phyloP scores from a whole-genome alignment of 1,140 invertebrate species.

The Andricus grossulariae region DNA sequence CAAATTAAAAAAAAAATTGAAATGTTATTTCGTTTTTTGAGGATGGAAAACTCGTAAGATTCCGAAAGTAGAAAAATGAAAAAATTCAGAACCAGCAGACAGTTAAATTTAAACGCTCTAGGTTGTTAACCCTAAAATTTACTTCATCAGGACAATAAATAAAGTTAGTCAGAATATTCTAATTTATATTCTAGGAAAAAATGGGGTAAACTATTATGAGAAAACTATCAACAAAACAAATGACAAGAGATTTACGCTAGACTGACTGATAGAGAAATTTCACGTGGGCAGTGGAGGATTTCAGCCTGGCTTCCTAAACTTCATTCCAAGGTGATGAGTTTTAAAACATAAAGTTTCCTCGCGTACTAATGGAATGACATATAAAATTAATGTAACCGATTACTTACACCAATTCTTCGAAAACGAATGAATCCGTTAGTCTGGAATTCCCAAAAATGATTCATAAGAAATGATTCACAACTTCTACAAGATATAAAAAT shows the following conservation, averaged over 20 bases:
- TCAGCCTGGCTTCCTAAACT: neutral
- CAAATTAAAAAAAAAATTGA: too few species aligned
- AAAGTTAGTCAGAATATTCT: neutral
- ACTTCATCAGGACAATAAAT: too few species aligned
- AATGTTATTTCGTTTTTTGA: too few species aligned
- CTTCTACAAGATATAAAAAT: too few species aligned
- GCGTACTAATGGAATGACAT: slow-evolving; percentile 3
- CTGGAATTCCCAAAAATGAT: neutral
- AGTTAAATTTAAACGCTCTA: too few species aligned
- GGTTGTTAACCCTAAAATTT: too few species aligned
- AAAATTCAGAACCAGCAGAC: too few species aligned
- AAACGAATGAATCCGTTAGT: neutral
- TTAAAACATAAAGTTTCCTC: slow-evolving; percentile 1
- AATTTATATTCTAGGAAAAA: neutral
- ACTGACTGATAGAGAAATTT: slow-evolving; percentile 12
- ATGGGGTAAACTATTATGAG: neutral
- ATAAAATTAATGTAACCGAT: slow-evolving; percentile 20
- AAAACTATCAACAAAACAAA: neutral
- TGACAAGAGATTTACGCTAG: neutral
- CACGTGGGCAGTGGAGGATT: neutral
- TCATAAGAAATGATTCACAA: neutral
- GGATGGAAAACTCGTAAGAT: too few species aligned
- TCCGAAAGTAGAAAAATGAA: too few species aligned
- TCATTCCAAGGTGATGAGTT: slow-evolving; percentile 18
- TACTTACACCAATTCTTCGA: slow-evolving; percentile 10